phyloP scores from a whole-genome alignment of 2,113 vertebrate species.

The Nematolebias whitei region DNA sequence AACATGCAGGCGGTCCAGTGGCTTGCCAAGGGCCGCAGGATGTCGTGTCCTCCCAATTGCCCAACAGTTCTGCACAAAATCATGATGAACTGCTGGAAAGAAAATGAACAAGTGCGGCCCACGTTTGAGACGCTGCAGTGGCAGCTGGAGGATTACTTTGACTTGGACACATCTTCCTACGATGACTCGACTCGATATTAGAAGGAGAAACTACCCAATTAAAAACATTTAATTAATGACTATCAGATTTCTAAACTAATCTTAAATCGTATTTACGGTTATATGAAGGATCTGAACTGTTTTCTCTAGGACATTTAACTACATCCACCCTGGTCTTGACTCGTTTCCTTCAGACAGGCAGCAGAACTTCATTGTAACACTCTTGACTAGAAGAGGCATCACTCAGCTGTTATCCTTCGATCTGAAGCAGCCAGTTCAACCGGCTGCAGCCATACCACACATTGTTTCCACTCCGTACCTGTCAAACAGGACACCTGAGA shows the following conservation, averaged over 20 bases:
- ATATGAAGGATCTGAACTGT: conserved; percentile 17
- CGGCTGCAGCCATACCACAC: conserved; percentile 3
- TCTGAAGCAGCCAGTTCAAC: conserved; percentile 43
- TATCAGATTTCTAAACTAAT: background rate
- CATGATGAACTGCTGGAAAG: conserved; percentile 90
- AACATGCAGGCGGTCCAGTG: conserved; percentile 85
- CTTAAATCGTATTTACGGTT: background rate
- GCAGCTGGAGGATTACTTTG: conserved; percentile 86
- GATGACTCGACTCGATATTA: conserved; percentile 60
- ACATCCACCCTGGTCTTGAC: background rate
- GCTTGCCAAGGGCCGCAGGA: conserved; percentile 84
- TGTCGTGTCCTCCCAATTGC: conserved; percentile 81
- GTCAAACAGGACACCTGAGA: background rate
- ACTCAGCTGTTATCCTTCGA: background rate
- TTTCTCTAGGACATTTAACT: background rate
- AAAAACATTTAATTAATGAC: conserved; percentile 4
- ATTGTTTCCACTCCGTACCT: conserved; percentile 41
- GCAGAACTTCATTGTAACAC: fast-evolving
- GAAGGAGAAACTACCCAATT: background rate
- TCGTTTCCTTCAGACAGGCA: conserved; percentile 15
- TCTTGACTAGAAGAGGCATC: background rate
- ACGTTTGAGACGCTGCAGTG: conserved; percentile 86
- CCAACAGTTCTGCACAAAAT: conserved; percentile 81
- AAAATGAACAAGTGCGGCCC: conserved; percentile 73
- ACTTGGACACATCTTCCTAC: conserved; percentile 69